Evolutionary conservation across 2,113 vertebrate genomes (phyloP).

Genomic region (Vulpes lagopus): DNA sequence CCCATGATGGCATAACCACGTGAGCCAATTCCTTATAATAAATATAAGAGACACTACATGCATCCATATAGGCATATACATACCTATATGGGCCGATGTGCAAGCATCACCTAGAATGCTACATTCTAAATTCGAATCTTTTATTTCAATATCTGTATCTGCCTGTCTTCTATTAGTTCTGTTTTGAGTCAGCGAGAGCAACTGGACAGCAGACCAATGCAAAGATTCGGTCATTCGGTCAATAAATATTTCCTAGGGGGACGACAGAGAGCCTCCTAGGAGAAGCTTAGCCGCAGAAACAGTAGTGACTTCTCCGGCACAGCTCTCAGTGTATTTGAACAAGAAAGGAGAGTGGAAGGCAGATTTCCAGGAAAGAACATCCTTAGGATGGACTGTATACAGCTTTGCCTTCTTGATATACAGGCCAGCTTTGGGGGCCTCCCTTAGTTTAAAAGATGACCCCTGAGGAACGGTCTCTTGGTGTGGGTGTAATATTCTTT

Average conservation of each 20-base stretch:
- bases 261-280: accelerated
- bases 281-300: background rate
- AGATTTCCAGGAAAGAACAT: background rate
- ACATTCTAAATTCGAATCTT: background rate
- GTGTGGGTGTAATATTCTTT: background rate
- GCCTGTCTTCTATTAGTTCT: background rate
- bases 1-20: background rate
- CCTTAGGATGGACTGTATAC: background rate
- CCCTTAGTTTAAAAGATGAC: background rate
- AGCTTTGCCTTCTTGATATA: background rate
- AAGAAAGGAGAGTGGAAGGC: background rate
- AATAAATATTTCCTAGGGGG: background rate
- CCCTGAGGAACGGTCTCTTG: background rate
- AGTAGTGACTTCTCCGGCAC: background rate
- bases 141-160: background rate
- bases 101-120: background rate
- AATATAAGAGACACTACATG: background rate
- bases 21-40: background rate
- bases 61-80: background rate
- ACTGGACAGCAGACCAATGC: too few species aligned
- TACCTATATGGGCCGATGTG: background rate
- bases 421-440: background rate
- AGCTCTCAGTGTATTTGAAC: background rate
- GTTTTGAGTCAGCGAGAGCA: background rate
- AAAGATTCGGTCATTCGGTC: background rate